These are phyloP conservation scores for Clamator glandarius DNA, from an alignment of 2,797 vertebrate species.

Conservation along the genomic window DNA sequence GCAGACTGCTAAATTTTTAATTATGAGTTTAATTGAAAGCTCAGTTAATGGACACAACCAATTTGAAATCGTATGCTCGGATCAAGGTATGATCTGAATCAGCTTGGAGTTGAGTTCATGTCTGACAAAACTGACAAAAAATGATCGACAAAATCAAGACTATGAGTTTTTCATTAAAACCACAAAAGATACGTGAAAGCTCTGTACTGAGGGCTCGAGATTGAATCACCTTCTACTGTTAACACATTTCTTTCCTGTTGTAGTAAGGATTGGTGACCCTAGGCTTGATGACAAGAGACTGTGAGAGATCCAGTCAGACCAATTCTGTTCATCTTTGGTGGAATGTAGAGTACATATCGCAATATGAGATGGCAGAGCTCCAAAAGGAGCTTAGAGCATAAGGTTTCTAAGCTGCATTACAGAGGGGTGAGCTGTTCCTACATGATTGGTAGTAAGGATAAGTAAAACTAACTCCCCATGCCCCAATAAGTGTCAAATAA, in stretches of 20 bases:
- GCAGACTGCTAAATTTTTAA: background rate
- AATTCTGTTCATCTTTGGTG: background rate
- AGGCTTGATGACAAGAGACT: background rate
- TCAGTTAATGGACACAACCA: background rate
- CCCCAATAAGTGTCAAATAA: background rate
- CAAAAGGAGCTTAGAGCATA: background rate
- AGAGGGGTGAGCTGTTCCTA: background rate
- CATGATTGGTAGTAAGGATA: background rate
- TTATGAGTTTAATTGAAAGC: background rate
- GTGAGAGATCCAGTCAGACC: background rate
- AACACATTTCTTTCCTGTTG: background rate
- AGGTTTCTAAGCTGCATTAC: background rate
- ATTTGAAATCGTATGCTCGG: background rate
- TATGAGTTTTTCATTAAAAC: background rate
- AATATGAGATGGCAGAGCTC: background rate
- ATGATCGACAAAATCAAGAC: background rate
- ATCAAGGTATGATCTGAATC: background rate
- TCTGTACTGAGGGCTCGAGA: background rate
- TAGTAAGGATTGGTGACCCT: background rate
- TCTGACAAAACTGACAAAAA: background rate
- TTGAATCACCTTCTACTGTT: background rate
- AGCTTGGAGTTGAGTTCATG: background rate
- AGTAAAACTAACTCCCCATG: background rate
- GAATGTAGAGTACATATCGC: rapidly evolving
- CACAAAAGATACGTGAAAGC: background rate